Evolutionary conservation across 2,888 invertebrate genomes (phyloP).

Genomic region (Timandra comae): DNA sequence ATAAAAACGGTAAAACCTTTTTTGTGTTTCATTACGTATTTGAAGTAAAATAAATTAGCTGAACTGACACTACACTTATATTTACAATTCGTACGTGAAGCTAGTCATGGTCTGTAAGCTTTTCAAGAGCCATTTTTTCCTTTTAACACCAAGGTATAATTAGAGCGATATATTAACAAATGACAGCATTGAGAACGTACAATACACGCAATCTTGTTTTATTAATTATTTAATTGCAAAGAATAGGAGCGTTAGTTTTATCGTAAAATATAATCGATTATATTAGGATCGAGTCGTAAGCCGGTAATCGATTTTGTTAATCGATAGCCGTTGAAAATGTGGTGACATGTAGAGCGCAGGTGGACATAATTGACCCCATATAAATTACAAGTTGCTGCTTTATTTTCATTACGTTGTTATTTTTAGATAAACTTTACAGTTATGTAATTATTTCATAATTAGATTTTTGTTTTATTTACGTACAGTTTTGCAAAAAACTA

Average conservation of each 20-base stretch:
- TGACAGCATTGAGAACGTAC: slow-evolving; percentile 5
- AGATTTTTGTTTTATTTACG: too few relatives aligned
- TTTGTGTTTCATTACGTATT: too few relatives aligned
- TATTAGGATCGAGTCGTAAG: slow-evolving; percentile 23
- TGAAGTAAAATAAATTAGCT: slow-evolving; percentile 1
- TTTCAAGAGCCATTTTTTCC: slow-evolving; percentile 7
- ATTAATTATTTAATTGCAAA: slow-evolving; percentile 23
- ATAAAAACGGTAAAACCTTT: too few relatives aligned
- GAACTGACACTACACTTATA: too few relatives aligned
- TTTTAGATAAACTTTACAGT: slow-evolving; percentile 7
- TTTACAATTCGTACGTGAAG: neutral
- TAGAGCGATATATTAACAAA: slow-evolving; percentile 15
- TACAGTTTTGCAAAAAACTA: too few relatives aligned
- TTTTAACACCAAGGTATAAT: slow-evolving; percentile 9
- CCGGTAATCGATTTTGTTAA: slow-evolving; percentile 33
- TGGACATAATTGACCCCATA: slow-evolving; percentile 26
- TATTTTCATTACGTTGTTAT: neutral
- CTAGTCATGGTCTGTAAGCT: slow-evolving; percentile 3
- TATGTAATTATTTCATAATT: too few relatives aligned
- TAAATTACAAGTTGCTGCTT: slow-evolving; percentile 12
- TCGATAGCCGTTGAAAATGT: slow-evolving; percentile 23
- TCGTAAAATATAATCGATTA: too few relatives aligned
- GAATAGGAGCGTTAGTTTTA: slow-evolving; percentile 8
- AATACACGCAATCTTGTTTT: slow-evolving; percentile 21
- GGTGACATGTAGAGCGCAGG: slow-evolving; percentile 25